A percentile compares a stretch with the other conserved stretches of the same genome.
Evolutionary conservation across 2,797 vertebrate species (phyloP).

Genomic region (Naso thynnoides): DNA sequence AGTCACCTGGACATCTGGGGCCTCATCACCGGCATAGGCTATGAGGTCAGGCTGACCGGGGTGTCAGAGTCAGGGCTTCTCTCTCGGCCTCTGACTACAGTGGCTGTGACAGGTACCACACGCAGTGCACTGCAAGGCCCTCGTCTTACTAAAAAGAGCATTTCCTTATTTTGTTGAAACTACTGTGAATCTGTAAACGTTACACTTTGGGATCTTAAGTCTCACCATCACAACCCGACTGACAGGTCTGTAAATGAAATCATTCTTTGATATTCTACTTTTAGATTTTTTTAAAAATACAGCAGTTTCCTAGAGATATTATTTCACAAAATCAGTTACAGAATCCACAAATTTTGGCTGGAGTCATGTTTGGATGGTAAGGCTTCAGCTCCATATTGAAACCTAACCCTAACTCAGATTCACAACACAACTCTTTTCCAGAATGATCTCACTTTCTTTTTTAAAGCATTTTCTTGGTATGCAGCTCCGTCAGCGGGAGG

Average conservation of each 20-base stretch:
- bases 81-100: constrained; percentile 92
- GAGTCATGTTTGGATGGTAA: constrained; percentile 67
- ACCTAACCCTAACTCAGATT: constrained; percentile 38
- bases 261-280: neutral
- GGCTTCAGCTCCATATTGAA: constrained; percentile 50
- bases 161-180: constrained; percentile 13
- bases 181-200: constrained; percentile 8
- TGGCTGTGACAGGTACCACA: constrained; percentile 95
- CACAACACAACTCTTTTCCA: constrained; percentile 36
- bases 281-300: neutral
- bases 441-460: constrained; percentile 48
- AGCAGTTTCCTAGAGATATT: neutral
- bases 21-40: constrained; percentile 98
- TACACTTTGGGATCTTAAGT: constrained; percentile 42
- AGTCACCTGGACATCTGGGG: constrained; percentile 92
- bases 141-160: constrained; percentile 34
- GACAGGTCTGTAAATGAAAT: constrained; percentile 1
- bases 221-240: constrained; percentile 62
- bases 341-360: neutral
- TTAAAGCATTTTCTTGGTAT: constrained; percentile 45
- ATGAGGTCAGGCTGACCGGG: constrained; percentile 95
- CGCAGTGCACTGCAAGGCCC: constrained; percentile 42
- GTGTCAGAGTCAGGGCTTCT: constrained; percentile 90
- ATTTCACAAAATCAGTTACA: neutral
- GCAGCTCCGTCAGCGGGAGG: constrained; percentile 44